A percentile compares a stretch with the other conserved stretches of the same genome.
phyloP scores from a whole-genome alignment of 1,140 invertebrate genomes.

The Trypoxylus dichotomus region DNA sequence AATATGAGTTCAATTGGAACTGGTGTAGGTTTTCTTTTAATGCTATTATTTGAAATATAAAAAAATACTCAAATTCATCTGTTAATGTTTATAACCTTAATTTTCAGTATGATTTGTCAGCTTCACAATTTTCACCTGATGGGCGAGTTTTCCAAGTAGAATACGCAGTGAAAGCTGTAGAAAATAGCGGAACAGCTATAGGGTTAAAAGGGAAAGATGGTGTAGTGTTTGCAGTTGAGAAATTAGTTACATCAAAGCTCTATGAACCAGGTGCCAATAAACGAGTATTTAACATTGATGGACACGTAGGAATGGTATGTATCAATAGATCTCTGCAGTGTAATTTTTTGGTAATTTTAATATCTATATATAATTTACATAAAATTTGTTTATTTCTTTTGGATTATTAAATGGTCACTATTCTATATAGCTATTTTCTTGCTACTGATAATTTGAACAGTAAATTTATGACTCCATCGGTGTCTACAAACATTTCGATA shows the following conservation, averaged over 20 bases:
- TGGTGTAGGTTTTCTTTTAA: conserved; percentile 70
- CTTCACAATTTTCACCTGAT: conserved; percentile 99
- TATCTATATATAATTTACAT: too few relatives aligned
- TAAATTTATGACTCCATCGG: too few relatives aligned
- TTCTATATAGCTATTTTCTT: too few relatives aligned
- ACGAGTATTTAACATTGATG: conserved; percentile 92
- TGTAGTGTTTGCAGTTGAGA: conserved; percentile 97
- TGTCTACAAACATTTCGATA: too few relatives aligned
- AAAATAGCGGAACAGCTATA: conserved; percentile 97
- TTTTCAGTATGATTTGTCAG: conserved; percentile 94
- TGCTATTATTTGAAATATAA: too few relatives aligned
- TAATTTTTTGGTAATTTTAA: too few relatives aligned
- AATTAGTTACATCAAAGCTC: conserved; percentile 94
- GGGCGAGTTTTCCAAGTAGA: conserved; percentile 99
- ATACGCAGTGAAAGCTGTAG: conserved; percentile 98
- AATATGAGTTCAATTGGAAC: conserved; percentile 94
- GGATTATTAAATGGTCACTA: too few relatives aligned
- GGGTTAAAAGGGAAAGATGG: conserved; percentile 94
- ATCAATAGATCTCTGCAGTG: background rate
- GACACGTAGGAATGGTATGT: conserved; percentile 89
- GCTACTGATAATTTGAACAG: too few relatives aligned
- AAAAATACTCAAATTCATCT: background rate
- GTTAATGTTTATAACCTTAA: conserved; percentile 40
- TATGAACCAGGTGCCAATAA: conserved; percentile 94
- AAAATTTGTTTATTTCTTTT: too few relatives aligned